Base-by-base conservation (phyloP, 1,140 invertebrate species). In the Solenopsis fugax region DNA sequence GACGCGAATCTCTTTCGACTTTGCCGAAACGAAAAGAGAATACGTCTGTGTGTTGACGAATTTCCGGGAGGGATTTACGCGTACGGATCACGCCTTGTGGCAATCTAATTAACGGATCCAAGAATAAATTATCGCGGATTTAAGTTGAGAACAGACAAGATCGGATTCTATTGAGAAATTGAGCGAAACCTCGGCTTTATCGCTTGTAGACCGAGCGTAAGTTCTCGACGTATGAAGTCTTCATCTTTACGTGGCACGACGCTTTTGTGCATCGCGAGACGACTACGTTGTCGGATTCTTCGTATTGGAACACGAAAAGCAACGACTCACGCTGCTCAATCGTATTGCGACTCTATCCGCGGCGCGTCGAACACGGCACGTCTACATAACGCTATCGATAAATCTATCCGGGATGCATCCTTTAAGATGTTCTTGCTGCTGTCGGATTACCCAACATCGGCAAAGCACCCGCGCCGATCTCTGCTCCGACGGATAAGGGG, bases 371-470 rank as follows among this genome's bases (percentile, higher is more conserved):
- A 81, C 78, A 81, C 18, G 24, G 78, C 65, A 41, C 76, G 60
- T 80, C 65, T 81, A 81, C 78, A 81, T 81, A 81, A 37, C 65
- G 78, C 65, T 81, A 81, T 81, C 78, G 67, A 81, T 81, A 81
- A 81, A 81, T 81, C 78, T 81, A 81, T 82, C 80, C 67, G 41
- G 67, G 80, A 73, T 82, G 80, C 80, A 84, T 84, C 80, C 69
- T 84, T 81, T 60, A 73, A 84, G 80, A 84, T 75, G 80, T 84
- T 84, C 69, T 73, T 75, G 69, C 50, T 73, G 80, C 54, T 84
- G 80, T 84, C 69, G 69, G 67, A 84, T 84, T 84, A 84, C 80
- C 54, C 80, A 84, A 84, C 69, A 73, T 84, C 69, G 54, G 69
- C 41, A 75, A 84, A 75, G 69, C 80, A 84, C 67, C 80, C 80